A percentile compares a stretch with the other conserved stretches of the same genome.
These are phyloP conservation scores for Erinaceus europaeus DNA, from an alignment of 2,113 vertebrate species.

Conservation along the genomic window DNA sequence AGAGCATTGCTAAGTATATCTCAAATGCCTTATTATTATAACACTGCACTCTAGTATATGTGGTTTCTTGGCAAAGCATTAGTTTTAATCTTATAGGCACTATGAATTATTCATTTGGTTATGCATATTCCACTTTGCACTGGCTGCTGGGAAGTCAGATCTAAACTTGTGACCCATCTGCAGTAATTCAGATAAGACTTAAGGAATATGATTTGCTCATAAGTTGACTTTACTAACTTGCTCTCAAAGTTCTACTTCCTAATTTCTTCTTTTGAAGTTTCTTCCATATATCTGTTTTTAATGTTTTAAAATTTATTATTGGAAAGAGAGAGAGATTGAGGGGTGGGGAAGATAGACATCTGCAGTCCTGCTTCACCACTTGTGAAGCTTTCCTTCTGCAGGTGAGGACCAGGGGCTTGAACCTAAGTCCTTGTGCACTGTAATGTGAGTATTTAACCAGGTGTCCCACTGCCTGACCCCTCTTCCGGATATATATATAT, in stretches of 20 bases:
- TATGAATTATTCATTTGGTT: neutral
- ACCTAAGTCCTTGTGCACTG: no score
- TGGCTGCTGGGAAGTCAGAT: neutral
- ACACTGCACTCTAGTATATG: neutral
- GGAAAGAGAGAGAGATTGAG: no score
- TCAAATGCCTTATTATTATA: neutral
- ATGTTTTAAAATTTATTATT: no score
- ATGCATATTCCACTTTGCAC: neutral
- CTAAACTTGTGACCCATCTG: neutral
- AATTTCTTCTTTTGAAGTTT: neutral
- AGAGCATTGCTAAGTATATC: neutral
- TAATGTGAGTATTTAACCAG: no score
- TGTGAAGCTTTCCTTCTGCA: no score
- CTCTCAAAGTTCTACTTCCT: neutral
- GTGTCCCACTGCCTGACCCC: no score
- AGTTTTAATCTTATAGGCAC: neutral
- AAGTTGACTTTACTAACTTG: neutral
- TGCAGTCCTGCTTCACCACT: no score
- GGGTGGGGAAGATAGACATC: no score
- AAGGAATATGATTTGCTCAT: neutral
- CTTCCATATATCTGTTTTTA: neutral
- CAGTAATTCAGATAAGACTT: neutral
- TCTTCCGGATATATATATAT: no score
- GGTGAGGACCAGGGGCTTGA: no score
- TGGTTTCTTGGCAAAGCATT: neutral